Percentiles rank a stretch among this genome's conserved stretches.
phyloP scores from a whole-genome alignment of 2,797 vertebrate genomes.

The Spizella passerina region DNA sequence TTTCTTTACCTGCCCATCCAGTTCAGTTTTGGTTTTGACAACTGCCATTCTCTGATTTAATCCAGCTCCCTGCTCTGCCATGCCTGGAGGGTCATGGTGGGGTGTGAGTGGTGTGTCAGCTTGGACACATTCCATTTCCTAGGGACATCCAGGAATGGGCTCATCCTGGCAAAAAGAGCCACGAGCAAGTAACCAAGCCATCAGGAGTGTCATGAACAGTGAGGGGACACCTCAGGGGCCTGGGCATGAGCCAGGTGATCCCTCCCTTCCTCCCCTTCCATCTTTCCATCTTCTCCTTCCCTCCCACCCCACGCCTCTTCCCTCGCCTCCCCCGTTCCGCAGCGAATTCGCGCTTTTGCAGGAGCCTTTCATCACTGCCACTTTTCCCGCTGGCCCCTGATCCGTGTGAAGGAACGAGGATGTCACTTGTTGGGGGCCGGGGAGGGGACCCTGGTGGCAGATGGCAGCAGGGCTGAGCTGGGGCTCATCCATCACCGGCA shows the following conservation, averaged over 20 bases:
- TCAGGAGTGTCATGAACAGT: neutral
- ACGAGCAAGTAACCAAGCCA: neutral
- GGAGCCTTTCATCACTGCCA: neutral
- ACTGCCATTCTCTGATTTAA: neutral
- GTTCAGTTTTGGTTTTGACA: neutral
- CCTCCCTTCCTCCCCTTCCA: neutral
- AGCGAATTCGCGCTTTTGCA: neutral
- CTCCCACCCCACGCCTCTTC: neutral
- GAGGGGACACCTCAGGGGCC: neutral
- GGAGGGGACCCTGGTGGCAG: neutral
- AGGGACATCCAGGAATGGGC: neutral
- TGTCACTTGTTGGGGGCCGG: neutral
- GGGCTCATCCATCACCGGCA: neutral
- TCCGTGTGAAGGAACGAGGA: neutral
- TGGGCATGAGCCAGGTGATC: accelerated
- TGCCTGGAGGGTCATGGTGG: neutral
- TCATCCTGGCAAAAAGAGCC: neutral
- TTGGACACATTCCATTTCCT: accelerated
- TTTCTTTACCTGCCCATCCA: neutral
- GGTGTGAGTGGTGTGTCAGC: neutral
- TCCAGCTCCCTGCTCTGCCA: neutral
- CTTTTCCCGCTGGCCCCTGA: neutral
- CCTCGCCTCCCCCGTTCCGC: neutral
- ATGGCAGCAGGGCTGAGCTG: neutral
- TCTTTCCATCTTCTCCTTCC: neutral